Percentiles rank a stretch among this genome's conserved stretches.
Evolutionary conservation across 23 tunicate species (phyloP).

Genomic region (Phallusia fumigata): DNA sequence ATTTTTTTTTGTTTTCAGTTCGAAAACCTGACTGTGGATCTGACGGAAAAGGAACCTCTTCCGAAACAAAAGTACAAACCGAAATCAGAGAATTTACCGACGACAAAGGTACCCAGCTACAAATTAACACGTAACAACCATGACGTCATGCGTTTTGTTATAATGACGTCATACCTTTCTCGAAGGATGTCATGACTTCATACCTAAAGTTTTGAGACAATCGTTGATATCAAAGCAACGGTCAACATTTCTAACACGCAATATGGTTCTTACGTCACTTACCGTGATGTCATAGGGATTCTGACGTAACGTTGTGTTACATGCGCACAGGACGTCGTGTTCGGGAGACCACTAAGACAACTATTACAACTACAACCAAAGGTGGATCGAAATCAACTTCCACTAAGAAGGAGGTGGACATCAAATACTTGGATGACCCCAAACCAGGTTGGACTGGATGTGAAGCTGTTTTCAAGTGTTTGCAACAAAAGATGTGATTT

Average conservation of each 20-base stretch:
- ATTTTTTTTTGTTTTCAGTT: neutral
- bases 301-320: neutral
- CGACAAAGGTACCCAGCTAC: slow-evolving; percentile 26
- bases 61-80: slow-evolving; percentile 41
- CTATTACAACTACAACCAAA: slow-evolving; percentile 69
- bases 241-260: too few species aligned
- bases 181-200: too few species aligned
- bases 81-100: slow-evolving; percentile 36
- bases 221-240: too few species aligned
- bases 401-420: slow-evolving; percentile 62
- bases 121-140: too few species aligned
- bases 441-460: neutral
- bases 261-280: too few species aligned
- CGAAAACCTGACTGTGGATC: neutral
- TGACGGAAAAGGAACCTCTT: neutral
- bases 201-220: too few species aligned
- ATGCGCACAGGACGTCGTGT: slow-evolving; percentile 69
- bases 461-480: too few species aligned
- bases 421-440: slow-evolving; percentile 35
- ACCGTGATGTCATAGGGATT: neutral
- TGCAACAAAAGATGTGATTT: too few species aligned
- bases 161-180: too few species aligned
- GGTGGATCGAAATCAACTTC: slow-evolving; percentile 60
- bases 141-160: too few species aligned
- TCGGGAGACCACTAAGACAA: slow-evolving; percentile 65